Evolutionary conservation across 2,888 invertebrate genomes (phyloP), one percentile per base, ranked within the genome.

Genomic region (Idaea biselata): DNA sequence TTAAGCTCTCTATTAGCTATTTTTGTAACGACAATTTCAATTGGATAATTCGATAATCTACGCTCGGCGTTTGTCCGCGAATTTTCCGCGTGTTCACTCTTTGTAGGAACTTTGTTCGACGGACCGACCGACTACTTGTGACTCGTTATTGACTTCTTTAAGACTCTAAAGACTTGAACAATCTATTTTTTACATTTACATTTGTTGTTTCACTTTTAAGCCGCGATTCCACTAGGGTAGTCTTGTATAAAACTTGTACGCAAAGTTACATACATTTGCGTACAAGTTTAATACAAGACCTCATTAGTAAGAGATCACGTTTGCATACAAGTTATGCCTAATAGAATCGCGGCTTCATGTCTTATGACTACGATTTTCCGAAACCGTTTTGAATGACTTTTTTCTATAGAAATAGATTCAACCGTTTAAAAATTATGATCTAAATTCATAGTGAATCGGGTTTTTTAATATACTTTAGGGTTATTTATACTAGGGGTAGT

Each of bases 1-100:
- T 72, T 78, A 25, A 82, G 82, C 83, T 86, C 87, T 86, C 86
- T 85, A 82, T 84, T 25, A 72, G 73, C 79, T 87, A 85, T 87
- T 84, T 85, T 84, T 83, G 78, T 84, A 85, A 73, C 75, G 73
- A 76, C 75, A 18, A 56, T 80, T 72, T 77, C 78, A 77, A 80
- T 83, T 80, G 77, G 74, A 78, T 82, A 78, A 84, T 82, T 78
- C 73, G 72, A 78, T 82, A 78, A 84, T 82, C 78, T 73, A 71
- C 68, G 66, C 25, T 25, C 25, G 25, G 25, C 69, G 71, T 67
- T 74, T 71, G 71, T 63, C 66, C 58, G 73, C 68, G 64, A 71
- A 64, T 68, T 62, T 68, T 68, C 73, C 72, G 74, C 16, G 17
- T 55, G 18, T 59, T 56, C 17, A 62, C 17, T 66, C 63, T 64